Conservation (phyloP, 2,797 vertebrate genomes). For the Hozukius guyotensis region DNA sequence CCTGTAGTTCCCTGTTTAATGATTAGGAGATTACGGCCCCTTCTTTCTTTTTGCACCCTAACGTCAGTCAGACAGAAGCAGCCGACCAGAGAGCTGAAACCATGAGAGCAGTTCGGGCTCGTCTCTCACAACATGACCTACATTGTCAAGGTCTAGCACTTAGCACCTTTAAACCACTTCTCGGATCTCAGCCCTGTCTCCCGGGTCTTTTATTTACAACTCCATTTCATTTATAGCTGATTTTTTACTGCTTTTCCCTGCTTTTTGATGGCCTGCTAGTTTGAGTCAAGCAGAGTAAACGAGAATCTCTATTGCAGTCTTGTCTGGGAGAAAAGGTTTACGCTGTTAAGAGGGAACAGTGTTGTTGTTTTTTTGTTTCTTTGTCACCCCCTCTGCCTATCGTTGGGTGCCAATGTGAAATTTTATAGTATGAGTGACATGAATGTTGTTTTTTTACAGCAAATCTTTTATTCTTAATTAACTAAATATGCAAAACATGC, state of each 20-base stretch:
- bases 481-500: background rate
- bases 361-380: background rate
- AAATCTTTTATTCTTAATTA: background rate
- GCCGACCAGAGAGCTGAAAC: constrained; percentile 21
- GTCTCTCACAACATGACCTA: constrained; percentile 41
- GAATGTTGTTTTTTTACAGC: background rate
- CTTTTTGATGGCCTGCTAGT: constrained; percentile 15
- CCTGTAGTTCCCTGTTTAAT: constrained; percentile 59
- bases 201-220: constrained; percentile 22
- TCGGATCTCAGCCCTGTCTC: background rate
- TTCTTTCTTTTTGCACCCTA: constrained; percentile 51
- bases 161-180: constrained; percentile 39
- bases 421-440: background rate
- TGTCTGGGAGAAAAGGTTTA: constrained; percentile 2
- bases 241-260: constrained; percentile 16
- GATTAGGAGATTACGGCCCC: constrained; percentile 53
- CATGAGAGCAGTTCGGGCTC: constrained; percentile 34
- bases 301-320: background rate
- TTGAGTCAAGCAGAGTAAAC: constrained; percentile 15
- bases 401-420: background rate
- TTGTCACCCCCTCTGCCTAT: background rate
- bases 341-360: background rate
- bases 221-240: constrained; percentile 6
- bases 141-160: constrained; percentile 49
- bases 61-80: constrained; percentile 56